Base-by-base conservation (phyloP, 2,888 invertebrate genomes). In the Nowickia ferox region DNA sequence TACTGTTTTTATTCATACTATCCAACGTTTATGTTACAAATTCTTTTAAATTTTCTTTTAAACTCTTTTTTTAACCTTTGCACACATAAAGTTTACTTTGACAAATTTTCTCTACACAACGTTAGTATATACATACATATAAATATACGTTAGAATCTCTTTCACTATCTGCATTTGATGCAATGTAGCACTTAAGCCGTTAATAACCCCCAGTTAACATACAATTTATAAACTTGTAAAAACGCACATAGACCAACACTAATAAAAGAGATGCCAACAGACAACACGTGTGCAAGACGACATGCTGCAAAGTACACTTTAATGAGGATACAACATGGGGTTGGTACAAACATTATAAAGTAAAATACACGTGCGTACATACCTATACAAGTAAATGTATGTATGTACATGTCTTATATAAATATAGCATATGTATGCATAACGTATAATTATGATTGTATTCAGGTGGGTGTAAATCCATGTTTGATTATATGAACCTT, bases 181-280 rank as follows among this genome's bases (percentile, higher is more conserved):
- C 53, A 74, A 57, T 77, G 57, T 40, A 69, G 57, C 40, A 48
- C 40, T 51, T 42, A 55, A 83, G 30, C 30, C 59, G 30, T 66
- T 57, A 74, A 72, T 44, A 68, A 68, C 71, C 68, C 57, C 17
- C 48, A 57, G 46, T 63, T 11, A 51, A 61, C 55, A 71, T 22
- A 55, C 17, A 66, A 74, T 66, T n/a, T 15, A 44, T 9, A 46
- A 38, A 48, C 59, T 51, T 5, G 30, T 17, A 51, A 13, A 53
- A 30, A 44, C 53, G 15, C 11, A 55, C 30, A 46, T 17, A 11
- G 1, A 11, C 42, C 6, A 11, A 22, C 46, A 19, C n/a, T 22
- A 13, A 30, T 22, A 57, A 1, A 46, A 9, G 17, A 19, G 10
- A 57, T n/a, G 3, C 17, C 11, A 46, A 2, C 38, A 66, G 38